These are phyloP conservation scores for Mesoclemmys tuberculata DNA, from an alignment of 2,113 vertebrate genomes.

Conservation along the genomic window DNA sequence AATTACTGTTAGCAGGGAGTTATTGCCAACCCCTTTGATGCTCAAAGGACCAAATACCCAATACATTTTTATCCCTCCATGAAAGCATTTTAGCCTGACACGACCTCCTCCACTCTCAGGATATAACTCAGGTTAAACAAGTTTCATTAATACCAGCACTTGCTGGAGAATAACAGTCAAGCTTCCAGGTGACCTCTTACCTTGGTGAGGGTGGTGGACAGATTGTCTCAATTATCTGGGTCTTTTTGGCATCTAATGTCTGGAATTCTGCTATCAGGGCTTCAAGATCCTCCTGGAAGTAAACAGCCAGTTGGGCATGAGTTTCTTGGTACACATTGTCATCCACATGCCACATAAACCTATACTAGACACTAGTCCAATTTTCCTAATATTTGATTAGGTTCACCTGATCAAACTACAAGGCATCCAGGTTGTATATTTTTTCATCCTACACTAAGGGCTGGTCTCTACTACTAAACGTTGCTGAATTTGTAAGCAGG, in stretches of 20 bases:
- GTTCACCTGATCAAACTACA: neutral
- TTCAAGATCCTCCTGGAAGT: constrained; percentile 91
- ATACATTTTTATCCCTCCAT: neutral
- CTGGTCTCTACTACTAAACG: neutral
- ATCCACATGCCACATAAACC: neutral
- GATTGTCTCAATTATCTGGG: constrained; percentile 84
- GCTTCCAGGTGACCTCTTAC: constrained; percentile 64
- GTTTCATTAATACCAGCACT: neutral
- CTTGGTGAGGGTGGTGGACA: constrained; percentile 90
- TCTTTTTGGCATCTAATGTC: constrained; percentile 90
- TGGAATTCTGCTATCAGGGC: constrained; percentile 95
- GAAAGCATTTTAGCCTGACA: accelerated
- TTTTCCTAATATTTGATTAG: neutral
- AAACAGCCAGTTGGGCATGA: neutral
- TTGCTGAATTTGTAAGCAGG: neutral
- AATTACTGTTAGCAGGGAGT: neutral
- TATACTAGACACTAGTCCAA: accelerated
- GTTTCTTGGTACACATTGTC: neutral
- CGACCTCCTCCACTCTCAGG: neutral
- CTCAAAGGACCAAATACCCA: neutral
- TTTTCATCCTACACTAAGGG: neutral
- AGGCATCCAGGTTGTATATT: neutral
- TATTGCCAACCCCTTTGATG: neutral
- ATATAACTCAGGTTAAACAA: neutral
- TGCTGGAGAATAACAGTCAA: neutral